Evolutionary conservation across 2,113 vertebrate species (phyloP).

Genomic region (Corythaeola cristata): DNA sequence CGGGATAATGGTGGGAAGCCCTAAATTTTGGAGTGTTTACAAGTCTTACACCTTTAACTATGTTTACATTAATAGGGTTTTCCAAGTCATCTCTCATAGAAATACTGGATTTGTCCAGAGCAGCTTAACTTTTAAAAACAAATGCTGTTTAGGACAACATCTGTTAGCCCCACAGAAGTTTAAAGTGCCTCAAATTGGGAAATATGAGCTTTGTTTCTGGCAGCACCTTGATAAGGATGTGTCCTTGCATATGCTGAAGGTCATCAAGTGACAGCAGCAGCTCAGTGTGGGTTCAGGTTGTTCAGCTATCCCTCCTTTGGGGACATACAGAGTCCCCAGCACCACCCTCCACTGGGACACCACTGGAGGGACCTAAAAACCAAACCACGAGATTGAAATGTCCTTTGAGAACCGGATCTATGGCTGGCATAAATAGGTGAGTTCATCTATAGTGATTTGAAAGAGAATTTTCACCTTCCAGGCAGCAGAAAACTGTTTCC

Average conservation of each 20-base stretch:
- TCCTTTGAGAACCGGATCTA: neutral
- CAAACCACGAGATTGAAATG: neutral
- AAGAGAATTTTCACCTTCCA: neutral
- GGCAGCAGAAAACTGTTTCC: neutral
- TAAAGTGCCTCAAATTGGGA: neutral
- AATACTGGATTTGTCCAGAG: neutral
- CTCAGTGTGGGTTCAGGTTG: neutral
- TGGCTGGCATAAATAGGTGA: neutral
- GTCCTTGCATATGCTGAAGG: accelerated
- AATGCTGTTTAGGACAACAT: neutral
- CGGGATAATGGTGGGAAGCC: neutral
- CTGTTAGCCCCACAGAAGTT: neutral
- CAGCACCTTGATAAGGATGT: neutral
- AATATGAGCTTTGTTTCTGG: neutral
- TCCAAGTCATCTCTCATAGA: neutral
- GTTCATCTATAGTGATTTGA: neutral
- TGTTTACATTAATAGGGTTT: neutral
- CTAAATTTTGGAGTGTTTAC: neutral
- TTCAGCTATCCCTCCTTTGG: neutral
- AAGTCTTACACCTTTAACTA: neutral
- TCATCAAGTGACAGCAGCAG: neutral
- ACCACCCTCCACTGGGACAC: neutral
- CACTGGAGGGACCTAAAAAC: neutral
- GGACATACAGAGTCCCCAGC: neutral
- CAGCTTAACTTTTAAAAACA: neutral